These are phyloP conservation scores for Gorsachius goisagi DNA, from an alignment of 2,113 vertebrate species.

Conservation along the genomic window DNA sequence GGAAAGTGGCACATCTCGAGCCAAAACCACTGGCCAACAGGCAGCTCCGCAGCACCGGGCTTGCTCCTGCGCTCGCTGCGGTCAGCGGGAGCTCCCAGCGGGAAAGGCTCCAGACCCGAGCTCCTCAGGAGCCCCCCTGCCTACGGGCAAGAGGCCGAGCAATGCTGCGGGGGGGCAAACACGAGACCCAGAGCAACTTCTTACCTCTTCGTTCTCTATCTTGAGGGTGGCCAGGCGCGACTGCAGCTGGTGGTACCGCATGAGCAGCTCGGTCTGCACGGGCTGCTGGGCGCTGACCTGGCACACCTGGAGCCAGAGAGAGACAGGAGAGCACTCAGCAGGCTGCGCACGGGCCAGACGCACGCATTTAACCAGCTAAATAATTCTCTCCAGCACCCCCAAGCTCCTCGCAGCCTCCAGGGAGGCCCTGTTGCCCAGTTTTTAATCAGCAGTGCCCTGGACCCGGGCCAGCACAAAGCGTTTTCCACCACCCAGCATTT, in stretches of 20 bases:
- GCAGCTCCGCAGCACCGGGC: not conserved
- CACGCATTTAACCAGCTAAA: not conserved
- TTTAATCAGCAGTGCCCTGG: not conserved
- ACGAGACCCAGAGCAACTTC: not conserved
- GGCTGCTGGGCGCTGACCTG: conserved; percentile 98
- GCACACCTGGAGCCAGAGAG: conserved; percentile 81
- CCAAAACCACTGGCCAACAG: not conserved
- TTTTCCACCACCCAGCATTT: not conserved
- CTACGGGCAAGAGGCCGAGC: fast-evolving
- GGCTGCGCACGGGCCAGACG: fast-evolving
- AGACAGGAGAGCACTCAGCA: not conserved
- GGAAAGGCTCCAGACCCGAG: not conserved
- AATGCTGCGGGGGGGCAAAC: not conserved
- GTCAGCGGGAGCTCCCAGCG: not conserved
- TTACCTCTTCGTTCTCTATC: conserved; percentile 98
- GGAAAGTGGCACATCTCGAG: not conserved
- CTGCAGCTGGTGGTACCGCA: conserved; percentile 97
- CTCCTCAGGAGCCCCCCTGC: not conserved
- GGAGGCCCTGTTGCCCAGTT: fast-evolving
- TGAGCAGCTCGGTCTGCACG: conserved; percentile 92
- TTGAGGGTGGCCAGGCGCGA: conserved; percentile 93
- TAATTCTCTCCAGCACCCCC: not conserved
- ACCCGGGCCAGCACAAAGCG: not conserved
- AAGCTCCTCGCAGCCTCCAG: not conserved
- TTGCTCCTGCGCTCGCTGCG: fast-evolving